Evolutionary conservation across 2,113 vertebrate genomes (phyloP), one percentile per base, ranked within the genome.

Genomic region (Platichthys stellatus): DNA sequence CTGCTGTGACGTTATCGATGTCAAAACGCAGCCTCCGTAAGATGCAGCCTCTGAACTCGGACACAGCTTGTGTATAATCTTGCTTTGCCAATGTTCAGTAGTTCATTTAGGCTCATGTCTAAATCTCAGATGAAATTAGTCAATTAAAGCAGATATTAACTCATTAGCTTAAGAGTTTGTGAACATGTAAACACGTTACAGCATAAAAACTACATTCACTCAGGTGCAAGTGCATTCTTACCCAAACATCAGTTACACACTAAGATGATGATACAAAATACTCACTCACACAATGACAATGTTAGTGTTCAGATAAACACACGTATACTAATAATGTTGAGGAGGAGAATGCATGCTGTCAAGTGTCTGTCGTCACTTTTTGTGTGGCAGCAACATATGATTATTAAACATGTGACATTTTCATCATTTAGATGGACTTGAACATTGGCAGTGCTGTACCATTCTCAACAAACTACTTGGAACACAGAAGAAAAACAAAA

Each of bases 201-300:
- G 89, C 83, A 83, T 79, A 80, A 90, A 53, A 72, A 88, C 85
- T 91, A 93, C 90, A 94, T 92, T 93, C 92, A 89, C 93, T 91
- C 90, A 87, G 90, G 89, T 90, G 82, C 92, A 92, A 94, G 92
- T 93, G 93, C 92, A 92, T 93, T 92, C 92, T 89, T 90, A 93
- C 87, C 89, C 84, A 92, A 86, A 92, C 70, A 84, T 91, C 75
- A 90, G 86, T 86, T 85, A 89, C 80, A 81, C 47, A 76, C 86
- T 90, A 87, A 89, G 84, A 86, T 80, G 85, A 86, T 80, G 60
- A 78, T 75, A 82, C 76, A 82, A 80, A n/a, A 86, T 67, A 83
- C 69, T 69, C 86, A 90, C 72, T 83, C 88, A 81, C 71, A 72
- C 56, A 61, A 53, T 73, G 82, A 74, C 56, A 61, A 53, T 73